Evolutionary conservation across 2,797 vertebrate species (phyloP), one percentile per base, ranked within the genome.

Genomic region (Sebastolobus altivelis): DNA sequence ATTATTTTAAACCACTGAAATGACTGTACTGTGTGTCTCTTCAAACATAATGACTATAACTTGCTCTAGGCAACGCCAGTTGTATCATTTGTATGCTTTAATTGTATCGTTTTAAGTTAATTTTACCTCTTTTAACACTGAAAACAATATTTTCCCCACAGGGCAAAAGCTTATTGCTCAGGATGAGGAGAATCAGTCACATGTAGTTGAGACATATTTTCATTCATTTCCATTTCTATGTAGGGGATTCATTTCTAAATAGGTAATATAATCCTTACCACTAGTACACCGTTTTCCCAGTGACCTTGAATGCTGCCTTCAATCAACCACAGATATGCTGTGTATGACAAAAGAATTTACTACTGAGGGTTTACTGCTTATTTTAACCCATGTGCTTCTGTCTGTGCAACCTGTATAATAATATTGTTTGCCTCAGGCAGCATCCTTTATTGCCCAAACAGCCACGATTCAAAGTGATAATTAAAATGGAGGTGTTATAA

Each of bases 401-500:
- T 27, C 4, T 43, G 29, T 12, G n/a, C 31, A 62, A 59, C 59
- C 16, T 65, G 58, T 18, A 63, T 72, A 43, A 55, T 56, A 74
- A 59, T 38, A n/a, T 6, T 66, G 33, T 81, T 88, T 52, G 60
- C 75, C 55, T 75, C 27, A 38, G 56, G 54, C 66, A 62, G 62
- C 60, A 13, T 40, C 18, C 65, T 87, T 85, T 70, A 79, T 22
- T 2, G 60, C 52, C 63, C 16, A 4, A 79, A 68, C 37, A 60
- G n/a, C n/a, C 46, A 75, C 25, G 61, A 71, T 70, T 79, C 65
- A 60, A 78, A 65, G 68, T 62, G 27, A 14, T 81, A 72, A 90
- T 87, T 80, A 79, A 81, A 84, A 25, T 33, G 43, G 52, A 67
- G 77, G 9, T 76, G 56, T 75, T 84, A 88, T 67, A 74, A 35